Percentiles rank a stretch among this genome's conserved stretches.
Conservation (phyloP, 2,888 invertebrate species). For the Nymphalis urticae region DNA sequence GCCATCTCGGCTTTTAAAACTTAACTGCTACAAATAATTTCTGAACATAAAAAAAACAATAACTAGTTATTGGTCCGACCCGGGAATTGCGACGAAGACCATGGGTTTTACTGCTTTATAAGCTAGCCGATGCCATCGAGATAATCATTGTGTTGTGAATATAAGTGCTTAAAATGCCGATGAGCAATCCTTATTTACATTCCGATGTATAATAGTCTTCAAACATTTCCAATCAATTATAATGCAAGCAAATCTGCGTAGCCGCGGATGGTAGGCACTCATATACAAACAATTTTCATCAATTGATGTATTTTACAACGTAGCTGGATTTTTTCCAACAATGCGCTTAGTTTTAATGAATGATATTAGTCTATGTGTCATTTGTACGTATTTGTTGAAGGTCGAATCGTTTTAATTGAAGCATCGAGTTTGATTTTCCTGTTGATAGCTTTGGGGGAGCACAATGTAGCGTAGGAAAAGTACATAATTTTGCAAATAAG, state of each 20-base stretch:
- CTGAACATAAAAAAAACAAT: too few relatives aligned
- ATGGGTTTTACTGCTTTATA: too few relatives aligned
- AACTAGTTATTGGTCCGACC: too few relatives aligned
- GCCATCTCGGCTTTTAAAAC: too few relatives aligned
- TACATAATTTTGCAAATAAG: too few relatives aligned
- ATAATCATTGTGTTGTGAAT: too few relatives aligned
- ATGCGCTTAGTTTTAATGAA: slow-evolving; percentile 13
- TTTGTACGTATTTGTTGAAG: slow-evolving; percentile 13
- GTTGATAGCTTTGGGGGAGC: background rate
- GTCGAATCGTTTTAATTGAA: slow-evolving; percentile 17
- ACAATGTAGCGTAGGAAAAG: too few relatives aligned
- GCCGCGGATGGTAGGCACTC: background rate
- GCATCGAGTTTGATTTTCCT: background rate
- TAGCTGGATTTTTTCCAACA: slow-evolving; percentile 18
- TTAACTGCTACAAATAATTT: too few relatives aligned
- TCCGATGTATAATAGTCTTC: background rate
- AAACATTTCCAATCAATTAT: background rate
- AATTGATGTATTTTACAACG: background rate
- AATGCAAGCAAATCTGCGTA: background rate
- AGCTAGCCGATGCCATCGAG: too few relatives aligned
- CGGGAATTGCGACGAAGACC: too few relatives aligned
- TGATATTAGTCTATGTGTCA: slow-evolving; percentile 3
- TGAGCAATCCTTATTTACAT: too few relatives aligned
- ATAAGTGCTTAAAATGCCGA: too few relatives aligned
- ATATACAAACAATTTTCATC: background rate